phyloP scores from a whole-genome alignment of 1,140 invertebrate genomes.

The Solen grandis region DNA sequence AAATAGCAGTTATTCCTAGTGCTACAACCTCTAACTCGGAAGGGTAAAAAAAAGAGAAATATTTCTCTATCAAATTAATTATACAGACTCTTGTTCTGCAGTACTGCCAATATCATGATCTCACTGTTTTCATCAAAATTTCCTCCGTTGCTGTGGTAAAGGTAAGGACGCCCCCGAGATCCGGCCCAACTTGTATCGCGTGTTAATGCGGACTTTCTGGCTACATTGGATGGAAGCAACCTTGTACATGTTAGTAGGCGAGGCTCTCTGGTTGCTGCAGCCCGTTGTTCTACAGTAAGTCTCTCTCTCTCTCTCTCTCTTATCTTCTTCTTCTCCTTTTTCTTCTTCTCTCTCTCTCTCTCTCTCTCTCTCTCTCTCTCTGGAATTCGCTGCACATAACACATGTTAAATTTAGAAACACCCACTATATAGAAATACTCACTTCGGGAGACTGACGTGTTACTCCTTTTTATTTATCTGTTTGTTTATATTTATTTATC shows the following conservation, averaged over 20 bases:
- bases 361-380: background rate
- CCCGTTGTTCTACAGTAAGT: constrained; percentile 34
- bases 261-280: constrained; percentile 26
- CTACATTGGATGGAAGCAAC: constrained; percentile 34
- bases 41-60: constrained; percentile 4
- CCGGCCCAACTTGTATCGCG: constrained; percentile 19
- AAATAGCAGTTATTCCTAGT: no score
- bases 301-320: background rate
- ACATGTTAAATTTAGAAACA: no score
- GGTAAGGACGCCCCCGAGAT: background rate
- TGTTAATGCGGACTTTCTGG: background rate
- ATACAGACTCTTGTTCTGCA: background rate
- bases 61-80: background rate
- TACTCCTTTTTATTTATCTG: background rate
- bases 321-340: background rate
- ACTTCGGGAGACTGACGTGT: no score
- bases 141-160: no score
- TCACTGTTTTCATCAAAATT: no score
- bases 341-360: background rate
- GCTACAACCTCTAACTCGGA: background rate
- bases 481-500: background rate
- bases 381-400: background rate
- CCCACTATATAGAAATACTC: no score
- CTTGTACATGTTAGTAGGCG: constrained; percentile 2
- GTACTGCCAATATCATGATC: background rate